Evolutionary conservation across 2,797 vertebrate genomes (phyloP), one percentile per base, ranked within the genome.

Genomic region (Rallus crepitans): DNA sequence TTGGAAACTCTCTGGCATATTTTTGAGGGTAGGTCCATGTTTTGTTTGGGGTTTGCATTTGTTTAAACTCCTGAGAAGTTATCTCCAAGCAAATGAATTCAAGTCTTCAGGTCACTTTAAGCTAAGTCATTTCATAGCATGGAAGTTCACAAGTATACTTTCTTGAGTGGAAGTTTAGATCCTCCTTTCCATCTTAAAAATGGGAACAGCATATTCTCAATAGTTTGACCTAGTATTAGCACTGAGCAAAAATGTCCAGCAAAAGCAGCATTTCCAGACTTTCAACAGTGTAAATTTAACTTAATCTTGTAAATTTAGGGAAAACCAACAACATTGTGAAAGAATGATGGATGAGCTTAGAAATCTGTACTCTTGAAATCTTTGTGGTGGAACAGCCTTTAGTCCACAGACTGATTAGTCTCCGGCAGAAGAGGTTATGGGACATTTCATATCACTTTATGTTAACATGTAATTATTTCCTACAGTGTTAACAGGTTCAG

Each of bases 391-490:
- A 59, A 40, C 25, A 82, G 50, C 27, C 35, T 82, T 56, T 56
- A 69, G 50, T 78, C 92, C 70, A 64, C 33, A 37, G 40, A 33
- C 52, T 35, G 35, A 11, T 82, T 93, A 45, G 28, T 66, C 87
- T 56, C 37, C 37, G 10, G 56, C 66, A 80, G 48, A 87, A 82
- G n/a, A 87, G 35, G 57, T 66, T 39, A 50, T 12, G 48, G 60
- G 16, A 60, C 28, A 31, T 80, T 91, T 90, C 30, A 23, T 79
- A 80, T 84, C 20, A 16, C 28, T 73, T 90, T 31, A 45, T 6
- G 5, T 82, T 93, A 79, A 87, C 72, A 60, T 89, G 93, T 83
- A 91, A 93, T 94, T 94, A 79, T 92, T 92, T 82, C 68, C 55
- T 39, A 50, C 53, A 42, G 27, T 69, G 68, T 57, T 92, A 90